Evolutionary conservation across 1,140 invertebrate species (phyloP), one percentile per base, ranked within the genome.

Genomic region (Drosophila seguyi): DNA sequence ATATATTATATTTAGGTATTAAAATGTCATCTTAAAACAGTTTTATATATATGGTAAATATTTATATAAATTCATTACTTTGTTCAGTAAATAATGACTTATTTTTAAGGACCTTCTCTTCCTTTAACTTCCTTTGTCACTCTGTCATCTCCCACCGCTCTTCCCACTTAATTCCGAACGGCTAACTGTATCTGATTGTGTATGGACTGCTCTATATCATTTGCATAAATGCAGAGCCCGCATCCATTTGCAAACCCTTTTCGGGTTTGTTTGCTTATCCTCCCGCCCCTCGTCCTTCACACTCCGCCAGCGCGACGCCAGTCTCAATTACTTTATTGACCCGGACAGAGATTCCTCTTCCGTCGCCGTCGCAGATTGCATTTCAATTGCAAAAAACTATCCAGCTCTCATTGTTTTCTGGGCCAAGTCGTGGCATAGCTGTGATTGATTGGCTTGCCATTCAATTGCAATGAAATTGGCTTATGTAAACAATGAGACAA

Each of bases 261-360:
- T 53, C 11, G 44, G 42, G 47, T 56, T 41, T 59, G 72, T 75
- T 78, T 77, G 74, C 59, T 77, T 77, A 83, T 79, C 73, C 71
- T 71, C 53, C 25, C 45, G 29, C 18, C 41, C 73, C 25, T 52
- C 62, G 52, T 68, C 16, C 63, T 67, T 14, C n/a, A 6, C 52
- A 38, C 66, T 67, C 66, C 77, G 71, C 69, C 61, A 72, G 69
- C 22, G 39, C 29, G 84, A 81, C 84, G 84, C 84, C 84, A 90
- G 84, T 84, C 85, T 88, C 84, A 88, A 88, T 88, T 90, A 88
- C 85, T 88, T 85, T 90, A 88, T 87, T 87, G 84, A 84, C 76
- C 69, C 71, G 56, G 47, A 60, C 58, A 62, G 60, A 57, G 72
- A 31, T 59, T 56, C 31, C 45, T 44, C 38, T 25, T n/a, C n/a